Evolutionary conservation across 2,113 vertebrate genomes (phyloP), one percentile per base, ranked within the genome.

Genomic region (Odontophorus gujanensis): DNA sequence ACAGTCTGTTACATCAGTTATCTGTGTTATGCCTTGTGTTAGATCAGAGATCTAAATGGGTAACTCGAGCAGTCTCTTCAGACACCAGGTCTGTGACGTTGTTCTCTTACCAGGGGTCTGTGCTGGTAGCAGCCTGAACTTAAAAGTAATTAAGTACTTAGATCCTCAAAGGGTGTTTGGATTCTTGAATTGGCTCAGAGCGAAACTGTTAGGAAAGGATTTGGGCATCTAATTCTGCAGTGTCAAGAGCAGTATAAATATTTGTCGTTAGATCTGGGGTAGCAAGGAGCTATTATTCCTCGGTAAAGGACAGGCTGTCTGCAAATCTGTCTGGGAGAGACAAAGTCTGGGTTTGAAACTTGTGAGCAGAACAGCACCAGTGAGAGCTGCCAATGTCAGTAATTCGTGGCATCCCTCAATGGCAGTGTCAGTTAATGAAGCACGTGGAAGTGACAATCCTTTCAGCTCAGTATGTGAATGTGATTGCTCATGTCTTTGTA

Each of bases 1-100:
- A 45, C 28, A 63, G 72, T 36, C 0, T 7, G 4, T 73, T 3
- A 1, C 4, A 1, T 78, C 2, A 0, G 57, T 3, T 74, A 22
- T 57, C 28, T 34, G 8, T 80, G 50, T 48, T 91, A 42, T 84
- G 62, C 73, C 38, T 92, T 7, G 8, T 38, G 7, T 55, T 36
- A 74, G 36, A 30, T 32, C 7, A 71, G 26, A 62, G 50, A 42
- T 77, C 24, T 50, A 55, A 58, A 22, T 5, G 43, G 5, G 40
- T 78, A 13, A 81, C 22, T 62, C 58, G 48, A 42, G 17, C 18
- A 55, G 8, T 69, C 14, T 55, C n/a, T 76, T 80, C 89, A 63
- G 38, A 32, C 20, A 18, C 66, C 21, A 58, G 16, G n/a, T 74
- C 53, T 83, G 3, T 50, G 38, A 73, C 43, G 7, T 58, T 63